Conservation (phyloP, 2,888 invertebrate species). For the Smittia aterrima region DNA sequence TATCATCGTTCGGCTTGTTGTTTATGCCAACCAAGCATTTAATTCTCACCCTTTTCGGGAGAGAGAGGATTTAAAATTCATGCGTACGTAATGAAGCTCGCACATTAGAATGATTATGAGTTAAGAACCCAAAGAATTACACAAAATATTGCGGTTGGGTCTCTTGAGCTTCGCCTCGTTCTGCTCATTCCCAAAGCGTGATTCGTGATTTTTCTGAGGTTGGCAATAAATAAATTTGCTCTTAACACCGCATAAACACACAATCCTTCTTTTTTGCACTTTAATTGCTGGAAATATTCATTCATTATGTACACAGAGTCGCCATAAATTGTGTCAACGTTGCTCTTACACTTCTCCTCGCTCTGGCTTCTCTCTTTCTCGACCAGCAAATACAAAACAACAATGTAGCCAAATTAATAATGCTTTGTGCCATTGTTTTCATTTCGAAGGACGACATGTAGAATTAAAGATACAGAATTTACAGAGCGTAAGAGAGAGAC, state of each 20-base stretch:
- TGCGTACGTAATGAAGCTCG: conserved; percentile 35
- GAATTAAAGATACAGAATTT: conserved; percentile 8
- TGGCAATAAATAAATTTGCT: conserved; percentile 33
- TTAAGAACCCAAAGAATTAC: conserved; percentile 23
- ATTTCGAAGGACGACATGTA: background rate
- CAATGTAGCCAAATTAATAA: conserved; percentile 1
- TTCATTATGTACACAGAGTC: background rate
- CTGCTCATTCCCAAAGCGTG: background rate
- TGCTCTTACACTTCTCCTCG: background rate
- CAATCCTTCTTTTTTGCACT: conserved; percentile 34
- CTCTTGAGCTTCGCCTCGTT: background rate
- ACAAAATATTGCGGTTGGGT: background rate
- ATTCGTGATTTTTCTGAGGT: background rate
- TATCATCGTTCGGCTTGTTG: background rate
- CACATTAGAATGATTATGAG: conserved; percentile 37
- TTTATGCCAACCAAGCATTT: background rate
- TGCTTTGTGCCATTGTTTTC: background rate
- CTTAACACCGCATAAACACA: conserved; percentile 38
- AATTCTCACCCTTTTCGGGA: background rate
- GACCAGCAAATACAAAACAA: background rate
- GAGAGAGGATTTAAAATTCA: conserved; percentile 29
- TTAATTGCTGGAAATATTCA: conserved; percentile 17
- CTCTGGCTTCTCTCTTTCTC: background rate
- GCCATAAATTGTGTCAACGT: background rate
- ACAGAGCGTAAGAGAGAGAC: background rate